Evolutionary conservation across 2,113 vertebrate species (phyloP), one percentile per base, ranked within the genome.

Genomic region (Casuarius casuarius): DNA sequence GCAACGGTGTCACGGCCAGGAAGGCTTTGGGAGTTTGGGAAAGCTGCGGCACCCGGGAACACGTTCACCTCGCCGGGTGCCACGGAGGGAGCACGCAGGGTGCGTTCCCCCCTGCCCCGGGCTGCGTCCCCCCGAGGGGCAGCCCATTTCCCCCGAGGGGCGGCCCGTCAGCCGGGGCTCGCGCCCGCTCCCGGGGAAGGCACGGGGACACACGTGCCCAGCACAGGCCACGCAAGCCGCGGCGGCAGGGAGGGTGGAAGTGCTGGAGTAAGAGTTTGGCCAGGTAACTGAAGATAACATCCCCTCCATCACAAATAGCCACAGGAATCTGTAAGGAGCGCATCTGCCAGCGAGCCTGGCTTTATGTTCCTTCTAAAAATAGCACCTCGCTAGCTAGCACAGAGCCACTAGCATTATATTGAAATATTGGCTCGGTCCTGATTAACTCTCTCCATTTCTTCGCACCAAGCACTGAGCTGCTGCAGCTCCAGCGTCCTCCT

Each of bases 361-460:
- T 31, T 58, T 58, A 31, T 58, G 56, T 31, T 58, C 56, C 15
- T 31, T 59, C 56, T 96, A 89, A 94, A 95, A 91, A 87, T 90
- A 97, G 49, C 38, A 17, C 71, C 38, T 73, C 35, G 7, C 71
- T 31, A 26, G 38, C 38, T 40, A 70, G 42, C 87, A 84, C 22
- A 10, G 38, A 87, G 73, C 77, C 38, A 5, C 65, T 44, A 72
- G 68, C 49, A 18, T 79, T 52, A 33, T 85, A 91, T 87, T 1
- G 49, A 91, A 91, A 90, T 95, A 96, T 79, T 88, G 95, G 78
- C 67, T 94, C 63, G 58, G 74, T 40, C 31, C 82, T 80, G 84
- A 93, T 96, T 88, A 91, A 90, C 71, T 91, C 83, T 66, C 70
- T 58, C 67, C 75, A 58, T 44, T 93, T 90, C 82, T 83, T 72